phyloP scores from a whole-genome alignment of 2,113 vertebrate species.

The Vidua chalybeata region DNA sequence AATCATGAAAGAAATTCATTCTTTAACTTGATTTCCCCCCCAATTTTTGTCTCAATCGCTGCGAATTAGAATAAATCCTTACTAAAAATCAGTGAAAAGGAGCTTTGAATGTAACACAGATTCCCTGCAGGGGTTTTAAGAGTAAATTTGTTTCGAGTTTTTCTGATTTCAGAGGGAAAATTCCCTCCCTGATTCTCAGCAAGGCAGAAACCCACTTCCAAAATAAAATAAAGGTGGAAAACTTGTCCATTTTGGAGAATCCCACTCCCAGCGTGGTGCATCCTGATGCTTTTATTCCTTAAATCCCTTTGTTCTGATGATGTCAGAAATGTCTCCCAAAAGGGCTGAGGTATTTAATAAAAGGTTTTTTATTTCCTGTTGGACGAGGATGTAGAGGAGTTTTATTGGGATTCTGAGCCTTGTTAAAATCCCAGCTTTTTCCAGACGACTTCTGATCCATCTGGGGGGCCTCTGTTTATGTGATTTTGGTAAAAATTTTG shows the following conservation, averaged over 20 bases:
- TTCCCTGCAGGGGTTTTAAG: background rate
- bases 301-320: slow-evolving; percentile 1
- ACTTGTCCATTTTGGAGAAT: background rate
- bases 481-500: slow-evolving; percentile 12
- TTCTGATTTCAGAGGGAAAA: background rate
- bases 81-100: background rate
- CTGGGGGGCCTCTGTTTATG: slow-evolving; percentile 43
- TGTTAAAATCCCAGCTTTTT: slow-evolving; percentile 44
- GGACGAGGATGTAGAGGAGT: slow-evolving; percentile 32
- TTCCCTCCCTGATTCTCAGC: background rate
- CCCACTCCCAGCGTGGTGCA: background rate
- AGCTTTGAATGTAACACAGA: background rate
- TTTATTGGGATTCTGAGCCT: slow-evolving; percentile 62
- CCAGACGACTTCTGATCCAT: slow-evolving; percentile 38
- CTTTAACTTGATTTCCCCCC: background rate
- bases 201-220: background rate
- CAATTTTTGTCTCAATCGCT: background rate
- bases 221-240: background rate
- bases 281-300: background rate
- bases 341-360: slow-evolving; percentile 10
- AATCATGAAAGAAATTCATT: background rate
- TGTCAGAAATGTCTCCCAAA: slow-evolving; percentile 21
- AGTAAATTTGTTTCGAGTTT: fast-evolving
- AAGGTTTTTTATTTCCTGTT: slow-evolving; percentile 16
- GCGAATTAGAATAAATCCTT: background rate